These are phyloP conservation scores for Megatriorchis doriae DNA, from an alignment of 2,113 vertebrate genomes.

Conservation along the genomic window DNA sequence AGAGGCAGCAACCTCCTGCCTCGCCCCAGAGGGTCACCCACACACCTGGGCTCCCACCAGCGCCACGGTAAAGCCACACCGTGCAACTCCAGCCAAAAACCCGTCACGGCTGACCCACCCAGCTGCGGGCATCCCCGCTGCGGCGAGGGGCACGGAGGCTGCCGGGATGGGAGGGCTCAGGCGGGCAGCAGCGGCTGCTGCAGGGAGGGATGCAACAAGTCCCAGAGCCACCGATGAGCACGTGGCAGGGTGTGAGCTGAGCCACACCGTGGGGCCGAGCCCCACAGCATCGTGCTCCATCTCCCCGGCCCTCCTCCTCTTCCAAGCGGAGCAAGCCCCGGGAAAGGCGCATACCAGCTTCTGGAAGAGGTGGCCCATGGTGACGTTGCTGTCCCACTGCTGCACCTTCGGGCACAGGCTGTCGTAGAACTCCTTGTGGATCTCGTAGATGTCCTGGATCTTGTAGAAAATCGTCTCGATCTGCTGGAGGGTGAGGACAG, in stretches of 20 bases:
- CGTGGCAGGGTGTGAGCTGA: background rate
- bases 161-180: rapidly evolving
- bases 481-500: conserved; percentile 92
- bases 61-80: background rate
- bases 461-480: conserved; percentile 98
- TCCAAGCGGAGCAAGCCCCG: background rate
- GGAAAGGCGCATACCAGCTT: conserved; percentile 84
- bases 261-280: rapidly evolving
- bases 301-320: background rate
- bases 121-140: background rate
- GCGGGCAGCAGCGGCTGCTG: background rate
- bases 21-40: background rate
- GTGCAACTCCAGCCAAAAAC: background rate
- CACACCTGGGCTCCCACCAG: background rate
- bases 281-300: background rate
- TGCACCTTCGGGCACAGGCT: conserved; percentile 90
- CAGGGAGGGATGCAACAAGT: background rate
- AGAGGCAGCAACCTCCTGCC: background rate
- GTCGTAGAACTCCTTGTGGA: conserved; percentile 97
- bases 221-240: rapidly evolving
- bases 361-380: conserved; percentile 95
- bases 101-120: rapidly evolving
- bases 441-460: conserved; percentile 95
- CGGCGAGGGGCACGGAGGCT: background rate
- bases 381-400: conserved; percentile 93